Percentiles rank a stretch among this genome's conserved stretches.
phyloP scores from a whole-genome alignment of 1,140 invertebrate species.

The Bombus affinis region DNA sequence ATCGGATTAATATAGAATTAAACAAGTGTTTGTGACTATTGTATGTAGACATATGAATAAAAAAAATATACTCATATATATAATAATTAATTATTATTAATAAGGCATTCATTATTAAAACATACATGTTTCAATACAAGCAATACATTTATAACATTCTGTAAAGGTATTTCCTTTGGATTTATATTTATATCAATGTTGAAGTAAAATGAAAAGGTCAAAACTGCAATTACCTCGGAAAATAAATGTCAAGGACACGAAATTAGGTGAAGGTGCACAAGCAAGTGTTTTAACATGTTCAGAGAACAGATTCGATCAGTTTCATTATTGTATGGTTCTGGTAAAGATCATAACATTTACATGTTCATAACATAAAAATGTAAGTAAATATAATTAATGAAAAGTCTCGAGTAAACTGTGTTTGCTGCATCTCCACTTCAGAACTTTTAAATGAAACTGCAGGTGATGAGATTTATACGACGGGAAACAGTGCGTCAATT shows the following conservation, averaged over 20 bases:
- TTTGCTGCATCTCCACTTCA: not conserved
- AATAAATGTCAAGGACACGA: not conserved
- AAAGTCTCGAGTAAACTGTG: slow-evolving; percentile 1
- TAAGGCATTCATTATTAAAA: no score
- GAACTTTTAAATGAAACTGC: slow-evolving; percentile 57
- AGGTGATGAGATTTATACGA: slow-evolving; percentile 60
- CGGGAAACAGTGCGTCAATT: not conserved
- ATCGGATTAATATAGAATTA: not conserved
- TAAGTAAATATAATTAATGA: not conserved
- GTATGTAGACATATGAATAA: slow-evolving; percentile 31
- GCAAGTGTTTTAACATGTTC: slow-evolving; percentile 69
- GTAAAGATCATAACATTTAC: slow-evolving; percentile 2
- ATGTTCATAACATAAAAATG: not conserved
- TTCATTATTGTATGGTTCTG: not conserved
- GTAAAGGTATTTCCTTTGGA: fast-evolving
- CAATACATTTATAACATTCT: not conserved
- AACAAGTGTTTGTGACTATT: slow-evolving; percentile 18
- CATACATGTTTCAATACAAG: fast-evolving
- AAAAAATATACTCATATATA: not conserved
- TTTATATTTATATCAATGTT: no score
- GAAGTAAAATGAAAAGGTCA: fast-evolving
- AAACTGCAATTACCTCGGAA: not conserved
- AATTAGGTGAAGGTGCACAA: slow-evolving; percentile 79
- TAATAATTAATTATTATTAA: no score
- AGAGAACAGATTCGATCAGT: slow-evolving; percentile 34